phyloP scores from a whole-genome alignment of 2,113 vertebrate species.

The Gymnobelideus leadbeateri region DNA sequence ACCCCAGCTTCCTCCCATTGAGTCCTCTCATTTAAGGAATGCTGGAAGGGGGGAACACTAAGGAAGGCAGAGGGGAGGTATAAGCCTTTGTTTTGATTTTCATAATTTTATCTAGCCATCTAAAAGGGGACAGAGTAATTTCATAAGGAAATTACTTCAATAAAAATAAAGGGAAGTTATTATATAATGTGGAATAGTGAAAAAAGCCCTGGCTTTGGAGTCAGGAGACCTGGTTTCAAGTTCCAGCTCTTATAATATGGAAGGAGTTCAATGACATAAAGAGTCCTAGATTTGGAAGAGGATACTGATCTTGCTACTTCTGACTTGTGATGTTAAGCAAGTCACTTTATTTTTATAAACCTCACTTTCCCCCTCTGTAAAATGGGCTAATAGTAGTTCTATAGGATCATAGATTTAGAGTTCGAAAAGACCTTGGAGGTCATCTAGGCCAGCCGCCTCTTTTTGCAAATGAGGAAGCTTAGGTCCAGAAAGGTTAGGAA shows the following conservation, averaged over 20 bases:
- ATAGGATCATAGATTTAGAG: background rate
- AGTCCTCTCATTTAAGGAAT: background rate
- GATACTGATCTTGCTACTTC: background rate
- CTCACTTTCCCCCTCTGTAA: background rate
- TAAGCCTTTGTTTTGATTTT: background rate
- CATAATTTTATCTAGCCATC: background rate
- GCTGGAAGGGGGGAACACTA: background rate
- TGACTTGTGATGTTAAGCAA: background rate
- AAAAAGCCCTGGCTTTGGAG: background rate
- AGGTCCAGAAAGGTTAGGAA: background rate
- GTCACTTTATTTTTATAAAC: background rate
- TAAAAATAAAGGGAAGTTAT: constrained; percentile 4
- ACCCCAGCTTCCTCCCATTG: background rate
- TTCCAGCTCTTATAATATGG: background rate
- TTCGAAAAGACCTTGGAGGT: background rate
- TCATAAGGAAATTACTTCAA: background rate
- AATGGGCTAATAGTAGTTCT: background rate
- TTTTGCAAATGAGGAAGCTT: background rate
- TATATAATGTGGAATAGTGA: background rate
- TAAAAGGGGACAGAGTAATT: background rate
- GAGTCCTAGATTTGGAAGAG: background rate
- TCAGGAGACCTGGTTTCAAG: background rate
- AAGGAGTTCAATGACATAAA: background rate
- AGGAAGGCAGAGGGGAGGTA: background rate
- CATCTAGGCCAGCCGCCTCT: background rate